Evolutionary conservation across 2,888 invertebrate genomes (phyloP).

Genomic region (Euplagia quadripunctaria): DNA sequence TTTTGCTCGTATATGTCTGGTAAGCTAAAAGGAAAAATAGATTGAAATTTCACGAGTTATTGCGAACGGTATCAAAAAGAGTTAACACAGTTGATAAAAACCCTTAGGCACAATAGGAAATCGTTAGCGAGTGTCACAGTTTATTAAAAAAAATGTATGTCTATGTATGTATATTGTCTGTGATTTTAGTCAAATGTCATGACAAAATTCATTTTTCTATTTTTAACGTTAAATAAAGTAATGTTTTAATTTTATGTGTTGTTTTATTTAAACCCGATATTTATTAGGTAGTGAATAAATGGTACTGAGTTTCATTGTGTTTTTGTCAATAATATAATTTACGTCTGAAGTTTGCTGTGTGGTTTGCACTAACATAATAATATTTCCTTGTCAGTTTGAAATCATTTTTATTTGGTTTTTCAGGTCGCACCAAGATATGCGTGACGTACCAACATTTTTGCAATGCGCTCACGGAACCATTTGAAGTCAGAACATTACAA

Average conservation of each 20-base stretch:
- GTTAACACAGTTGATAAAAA: conserved; percentile 1
- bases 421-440: conserved; percentile 57
- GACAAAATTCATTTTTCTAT: conserved; percentile 65
- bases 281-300: neutral
- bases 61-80: neutral
- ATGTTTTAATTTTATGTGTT: conserved; percentile 57
- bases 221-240: conserved; percentile 60
- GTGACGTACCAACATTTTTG: conserved; percentile 45
- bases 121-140: neutral
- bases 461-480: conserved; percentile 41
- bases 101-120: neutral
- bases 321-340: conserved; percentile 18
- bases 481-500: conserved; percentile 20
- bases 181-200: conserved; percentile 68
- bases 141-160: neutral
- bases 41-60: neutral
- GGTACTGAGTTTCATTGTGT: neutral
- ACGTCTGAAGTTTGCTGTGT: conserved; percentile 26
- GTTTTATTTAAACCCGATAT: conserved; percentile 20
- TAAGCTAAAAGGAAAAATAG: neutral
- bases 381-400: conserved; percentile 14
- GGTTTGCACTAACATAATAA: conserved; percentile 38
- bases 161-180: conserved; percentile 52
- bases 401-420: conserved; percentile 54
- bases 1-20: neutral